phyloP scores from a whole-genome alignment of 2,113 vertebrate genomes.

The Hypomesus transpacificus region DNA sequence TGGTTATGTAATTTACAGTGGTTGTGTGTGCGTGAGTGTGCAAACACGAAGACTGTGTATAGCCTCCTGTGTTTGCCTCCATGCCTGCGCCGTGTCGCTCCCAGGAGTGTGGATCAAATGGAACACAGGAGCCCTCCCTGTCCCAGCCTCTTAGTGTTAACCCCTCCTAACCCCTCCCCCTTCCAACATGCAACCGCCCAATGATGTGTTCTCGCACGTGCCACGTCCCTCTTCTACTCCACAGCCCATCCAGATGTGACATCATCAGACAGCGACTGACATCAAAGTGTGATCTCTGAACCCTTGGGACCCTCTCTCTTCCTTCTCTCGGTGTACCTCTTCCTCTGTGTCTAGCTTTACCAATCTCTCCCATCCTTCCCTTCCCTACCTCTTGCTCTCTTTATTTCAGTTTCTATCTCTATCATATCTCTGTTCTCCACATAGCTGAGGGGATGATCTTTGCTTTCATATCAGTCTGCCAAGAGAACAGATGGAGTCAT shows the following conservation, averaged over 20 bases:
- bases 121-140: conserved; percentile 44
- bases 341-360: no score
- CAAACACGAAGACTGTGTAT: neutral
- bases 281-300: conserved; percentile 41
- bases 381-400: conserved; percentile 9
- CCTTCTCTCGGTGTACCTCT: neutral
- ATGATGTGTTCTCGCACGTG: conserved; percentile 42
- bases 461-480: conserved; percentile 50
- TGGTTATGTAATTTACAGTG: no score
- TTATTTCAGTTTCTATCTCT: neutral
- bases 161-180: conserved; percentile 2
- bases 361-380: neutral
- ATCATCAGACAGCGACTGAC: conserved; percentile 50
- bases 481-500: conserved; percentile 68
- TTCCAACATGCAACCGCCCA: conserved; percentile 28
- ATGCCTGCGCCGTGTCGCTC: conserved; percentile 30
- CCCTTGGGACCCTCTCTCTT: conserved; percentile 27
- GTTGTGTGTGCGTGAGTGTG: neutral
- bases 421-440: neutral
- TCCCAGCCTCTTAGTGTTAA: conserved; percentile 48
- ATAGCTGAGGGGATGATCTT: conserved; percentile 37
- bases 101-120: conserved; percentile 42
- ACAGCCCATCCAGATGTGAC: conserved; percentile 36
- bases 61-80: conserved; percentile 11
- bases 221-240: conserved; percentile 44